A percentile compares a stretch with the other conserved stretches of the same genome.
These are phyloP conservation scores for Drymodes brunneopygia DNA, from an alignment of 2,113 vertebrate genomes.

Conservation along the genomic window DNA sequence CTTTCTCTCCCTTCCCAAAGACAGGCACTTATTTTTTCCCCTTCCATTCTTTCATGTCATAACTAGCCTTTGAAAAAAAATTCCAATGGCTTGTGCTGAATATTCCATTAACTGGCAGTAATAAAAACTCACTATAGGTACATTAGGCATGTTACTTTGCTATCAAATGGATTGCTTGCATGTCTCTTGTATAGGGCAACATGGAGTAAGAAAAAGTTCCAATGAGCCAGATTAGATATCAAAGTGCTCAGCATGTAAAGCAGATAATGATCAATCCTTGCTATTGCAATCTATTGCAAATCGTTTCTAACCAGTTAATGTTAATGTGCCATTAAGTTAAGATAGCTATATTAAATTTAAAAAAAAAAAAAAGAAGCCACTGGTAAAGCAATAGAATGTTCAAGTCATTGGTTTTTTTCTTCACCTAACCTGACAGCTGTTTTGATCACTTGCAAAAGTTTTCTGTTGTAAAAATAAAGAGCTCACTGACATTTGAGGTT, in stretches of 20 bases:
- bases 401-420: neutral
- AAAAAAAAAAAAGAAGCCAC: neutral
- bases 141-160: neutral
- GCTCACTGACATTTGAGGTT: constrained; percentile 25
- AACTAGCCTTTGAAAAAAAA: neutral
- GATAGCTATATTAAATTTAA: neutral
- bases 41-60: neutral
- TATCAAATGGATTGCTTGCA: neutral
- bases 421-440: neutral
- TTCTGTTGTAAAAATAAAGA: neutral
- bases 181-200: neutral
- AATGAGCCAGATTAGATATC: neutral
- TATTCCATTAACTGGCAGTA: neutral
- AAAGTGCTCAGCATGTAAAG: neutral
- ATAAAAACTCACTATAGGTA: neutral
- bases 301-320: neutral
- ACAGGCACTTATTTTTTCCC: neutral
- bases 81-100: neutral
- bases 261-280: neutral
- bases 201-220: neutral
- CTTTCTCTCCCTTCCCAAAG: neutral
- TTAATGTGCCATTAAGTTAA: neutral
- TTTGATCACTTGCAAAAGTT: neutral
- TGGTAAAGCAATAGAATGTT: neutral
- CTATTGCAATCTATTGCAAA: neutral